Evolutionary conservation across 2,797 vertebrate genomes (phyloP).

Genomic region (Hippopotamyrus pictus): DNA sequence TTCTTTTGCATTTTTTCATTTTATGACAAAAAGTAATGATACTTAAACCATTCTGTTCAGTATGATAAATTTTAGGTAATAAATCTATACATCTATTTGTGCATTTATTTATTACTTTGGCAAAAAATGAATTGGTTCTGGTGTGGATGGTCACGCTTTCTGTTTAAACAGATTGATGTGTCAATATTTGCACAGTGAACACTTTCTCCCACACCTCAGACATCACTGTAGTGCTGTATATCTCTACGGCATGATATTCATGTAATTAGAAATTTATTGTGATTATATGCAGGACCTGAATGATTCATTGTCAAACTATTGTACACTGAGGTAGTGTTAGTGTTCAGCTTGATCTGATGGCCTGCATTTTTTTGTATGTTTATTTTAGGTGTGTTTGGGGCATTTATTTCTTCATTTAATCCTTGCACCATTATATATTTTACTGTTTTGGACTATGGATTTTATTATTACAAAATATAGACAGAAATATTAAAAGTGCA

Average conservation of each 20-base stretch:
- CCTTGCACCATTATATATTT: neutral
- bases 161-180: neutral
- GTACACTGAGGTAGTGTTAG: neutral
- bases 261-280: neutral
- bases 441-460: neutral
- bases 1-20: neutral
- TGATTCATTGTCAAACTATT: neutral
- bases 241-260: neutral
- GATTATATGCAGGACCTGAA: neutral
- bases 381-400: neutral
- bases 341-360: neutral
- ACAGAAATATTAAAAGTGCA: neutral
- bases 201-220: neutral
- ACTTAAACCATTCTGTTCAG: neutral
- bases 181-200: neutral
- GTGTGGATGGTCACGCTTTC: neutral
- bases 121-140: neutral
- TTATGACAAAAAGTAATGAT: neutral
- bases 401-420: neutral
- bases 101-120: neutral
- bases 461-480: constrained; percentile 5
- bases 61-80: neutral
- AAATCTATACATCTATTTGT: neutral
- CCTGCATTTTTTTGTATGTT: neutral
- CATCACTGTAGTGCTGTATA: neutral